These are phyloP conservation scores for Dione vanillae DNA, from an alignment of 2,888 invertebrate species.

Conservation along the genomic window DNA sequence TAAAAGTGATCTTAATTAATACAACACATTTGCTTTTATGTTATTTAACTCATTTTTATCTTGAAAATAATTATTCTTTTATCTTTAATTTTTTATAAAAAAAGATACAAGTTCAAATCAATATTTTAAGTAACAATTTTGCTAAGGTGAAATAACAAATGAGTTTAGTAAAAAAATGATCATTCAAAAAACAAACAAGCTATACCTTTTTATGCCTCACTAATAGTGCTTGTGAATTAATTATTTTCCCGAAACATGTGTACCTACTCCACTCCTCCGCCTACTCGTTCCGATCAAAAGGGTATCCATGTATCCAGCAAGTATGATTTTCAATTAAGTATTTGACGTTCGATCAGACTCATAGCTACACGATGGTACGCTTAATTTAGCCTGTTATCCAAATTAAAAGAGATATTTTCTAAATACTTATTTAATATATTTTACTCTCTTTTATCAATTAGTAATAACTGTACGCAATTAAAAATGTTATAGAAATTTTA, in stretches of 20 bases:
- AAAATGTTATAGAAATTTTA: too few relatives aligned
- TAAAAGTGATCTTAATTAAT: slow-evolving; percentile 78
- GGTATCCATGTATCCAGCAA: slow-evolving; percentile 70
- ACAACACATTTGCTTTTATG: slow-evolving; percentile 56
- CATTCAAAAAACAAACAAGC: slow-evolving; percentile 44
- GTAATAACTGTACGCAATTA: too few relatives aligned
- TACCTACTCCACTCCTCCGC: slow-evolving; percentile 17
- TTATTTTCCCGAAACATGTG: slow-evolving; percentile 25
- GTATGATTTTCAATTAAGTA: slow-evolving; percentile 81
- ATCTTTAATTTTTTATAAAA: background rate
- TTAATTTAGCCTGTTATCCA: slow-evolving; percentile 64
- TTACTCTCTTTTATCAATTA: too few relatives aligned
- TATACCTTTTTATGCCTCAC: background rate
- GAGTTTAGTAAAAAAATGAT: background rate
- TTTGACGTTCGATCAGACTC: slow-evolving; percentile 75
- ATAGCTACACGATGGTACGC: slow-evolving; percentile 80
- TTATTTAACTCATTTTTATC: background rate
- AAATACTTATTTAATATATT: too few relatives aligned
- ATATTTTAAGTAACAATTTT: background rate
- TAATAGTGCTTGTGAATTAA: slow-evolving; percentile 46
- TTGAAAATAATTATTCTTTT: background rate
- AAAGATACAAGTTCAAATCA: background rate
- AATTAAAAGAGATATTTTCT: too few relatives aligned
- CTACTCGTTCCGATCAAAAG: slow-evolving; percentile 62
- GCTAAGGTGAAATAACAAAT: too few relatives aligned